These are phyloP conservation scores for Tipula helvola DNA, from an alignment of 2,888 invertebrate species.

Conservation along the genomic window DNA sequence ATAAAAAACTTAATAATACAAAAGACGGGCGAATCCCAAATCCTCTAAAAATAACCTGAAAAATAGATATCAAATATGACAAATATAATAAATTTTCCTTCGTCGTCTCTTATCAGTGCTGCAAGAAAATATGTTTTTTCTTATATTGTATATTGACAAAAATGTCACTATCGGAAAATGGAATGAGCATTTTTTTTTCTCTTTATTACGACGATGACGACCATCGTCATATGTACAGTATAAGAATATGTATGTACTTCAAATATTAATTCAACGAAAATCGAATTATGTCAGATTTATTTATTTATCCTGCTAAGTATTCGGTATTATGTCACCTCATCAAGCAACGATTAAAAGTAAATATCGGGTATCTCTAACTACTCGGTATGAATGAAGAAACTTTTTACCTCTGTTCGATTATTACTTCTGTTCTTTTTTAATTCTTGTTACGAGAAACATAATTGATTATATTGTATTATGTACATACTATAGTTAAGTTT, in stretches of 20 bases:
- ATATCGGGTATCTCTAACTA: neutral
- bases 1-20: neutral
- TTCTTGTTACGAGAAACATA: neutral
- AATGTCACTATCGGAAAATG: neutral
- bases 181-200: neutral
- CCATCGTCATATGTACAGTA: neutral
- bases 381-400: neutral
- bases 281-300: neutral
- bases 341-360: neutral
- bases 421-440: neutral
- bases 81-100: neutral
- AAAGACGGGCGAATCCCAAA: neutral
- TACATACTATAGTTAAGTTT: neutral
- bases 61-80: conserved; percentile 4
- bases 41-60: neutral
- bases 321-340: neutral
- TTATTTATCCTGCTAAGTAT: neutral
- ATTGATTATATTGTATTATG: neutral
- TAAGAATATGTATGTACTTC: neutral
- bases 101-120: neutral
- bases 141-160: neutral
- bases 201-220: too few species aligned
- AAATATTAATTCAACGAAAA: neutral
- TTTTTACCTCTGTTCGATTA: neutral
- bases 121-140: neutral